Conservation (phyloP, 2,113 vertebrate species). For the Neolamprologus longior region DNA sequence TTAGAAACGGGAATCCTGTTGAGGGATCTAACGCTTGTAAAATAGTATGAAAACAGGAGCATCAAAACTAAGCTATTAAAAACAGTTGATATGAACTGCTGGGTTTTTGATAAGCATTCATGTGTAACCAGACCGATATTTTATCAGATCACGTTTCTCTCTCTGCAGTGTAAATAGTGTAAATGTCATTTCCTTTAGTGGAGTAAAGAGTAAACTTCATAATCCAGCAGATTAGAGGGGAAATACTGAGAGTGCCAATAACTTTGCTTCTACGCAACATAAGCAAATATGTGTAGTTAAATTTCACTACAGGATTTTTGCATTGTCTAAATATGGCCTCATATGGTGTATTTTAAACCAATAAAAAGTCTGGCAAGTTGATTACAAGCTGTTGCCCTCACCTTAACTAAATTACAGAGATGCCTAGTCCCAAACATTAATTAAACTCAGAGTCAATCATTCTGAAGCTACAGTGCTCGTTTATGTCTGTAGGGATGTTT, state of each 20-base stretch:
- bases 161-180: background rate
- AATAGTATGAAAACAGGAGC: background rate
- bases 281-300: background rate
- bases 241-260: background rate
- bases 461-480: background rate
- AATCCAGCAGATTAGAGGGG: background rate
- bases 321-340: background rate
- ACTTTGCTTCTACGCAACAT: background rate
- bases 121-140: background rate
- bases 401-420: constrained; percentile 40
- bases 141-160: background rate
- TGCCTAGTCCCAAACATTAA: constrained; percentile 20
- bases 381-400: background rate
- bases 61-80: background rate
- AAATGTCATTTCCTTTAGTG: background rate
- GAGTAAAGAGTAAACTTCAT: background rate
- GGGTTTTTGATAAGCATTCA: background rate
- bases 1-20: background rate
- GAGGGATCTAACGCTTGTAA: background rate
- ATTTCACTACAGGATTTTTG: background rate
- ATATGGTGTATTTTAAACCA: background rate
- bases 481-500: background rate
- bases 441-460: background rate
- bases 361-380: background rate
- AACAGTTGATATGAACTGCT: background rate